Conservation (phyloP, 30 jellyfish, hydroid and myxozoan species). For the Clytia hemisphaerica region DNA sequence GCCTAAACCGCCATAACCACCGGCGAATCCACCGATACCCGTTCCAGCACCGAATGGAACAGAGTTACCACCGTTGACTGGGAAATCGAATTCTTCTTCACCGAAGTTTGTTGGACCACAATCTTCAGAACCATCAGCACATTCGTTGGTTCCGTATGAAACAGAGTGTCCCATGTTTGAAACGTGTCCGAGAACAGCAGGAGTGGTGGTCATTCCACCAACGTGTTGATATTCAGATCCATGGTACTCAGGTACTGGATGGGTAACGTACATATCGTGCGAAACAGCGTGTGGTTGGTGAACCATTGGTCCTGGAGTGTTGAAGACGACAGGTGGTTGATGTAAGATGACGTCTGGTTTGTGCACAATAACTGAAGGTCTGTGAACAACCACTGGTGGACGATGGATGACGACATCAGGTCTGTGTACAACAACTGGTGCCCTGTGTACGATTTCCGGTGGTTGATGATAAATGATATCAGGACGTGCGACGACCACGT, state of each 20-base stretch:
- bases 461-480: constrained; percentile 66
- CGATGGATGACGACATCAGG: constrained; percentile 78
- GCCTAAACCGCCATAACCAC: too few species aligned
- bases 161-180: constrained; percentile 29
- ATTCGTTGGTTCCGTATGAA: too few species aligned
- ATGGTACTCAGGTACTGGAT: constrained; percentile 55
- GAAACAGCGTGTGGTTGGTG: constrained; percentile 76
- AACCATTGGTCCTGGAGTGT: constrained; percentile 77
- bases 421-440: constrained; percentile 73
- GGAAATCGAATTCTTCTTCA: too few species aligned
- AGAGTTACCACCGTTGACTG: background rate
- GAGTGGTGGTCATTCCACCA: constrained; percentile 62
- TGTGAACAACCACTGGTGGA: constrained; percentile 78
- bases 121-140: too few species aligned
- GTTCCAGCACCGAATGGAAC: background rate
- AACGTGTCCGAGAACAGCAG: constrained; percentile 32
- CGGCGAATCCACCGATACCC: background rate
- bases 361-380: constrained; percentile 85
- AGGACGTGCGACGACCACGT: constrained; percentile 75
- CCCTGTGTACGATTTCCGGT: constrained; percentile 78
- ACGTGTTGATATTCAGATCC: constrained; percentile 52
- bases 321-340: constrained; percentile 86
- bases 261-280: constrained; percentile 73
- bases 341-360: constrained; percentile 75
- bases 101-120: too few species aligned